Evolutionary conservation across 2,797 vertebrate genomes (phyloP), one percentile per base, ranked within the genome.

Genomic region (Discoglossus pictus): DNA sequence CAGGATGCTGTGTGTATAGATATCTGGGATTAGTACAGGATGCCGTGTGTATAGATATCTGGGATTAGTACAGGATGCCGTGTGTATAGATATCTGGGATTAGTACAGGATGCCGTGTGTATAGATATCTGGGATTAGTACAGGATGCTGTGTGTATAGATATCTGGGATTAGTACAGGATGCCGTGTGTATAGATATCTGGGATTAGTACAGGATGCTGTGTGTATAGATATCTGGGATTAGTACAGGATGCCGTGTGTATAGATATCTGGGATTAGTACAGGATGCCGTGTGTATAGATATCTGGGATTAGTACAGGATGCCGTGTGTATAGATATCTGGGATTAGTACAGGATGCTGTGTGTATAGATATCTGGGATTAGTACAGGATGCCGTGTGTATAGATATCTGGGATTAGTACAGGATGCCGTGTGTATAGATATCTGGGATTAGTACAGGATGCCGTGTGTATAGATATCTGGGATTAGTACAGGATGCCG

Each of bases 221-320:
- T 11, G 42, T 5, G n/a, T n/a, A n/a, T n/a, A n/a, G n/a, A n/a
- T n/a, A n/a, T n/a, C n/a, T n/a, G n/a, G n/a, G n/a, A n/a, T n/a
- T n/a, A n/a, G n/a, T n/a, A n/a, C n/a, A n/a, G n/a, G n/a, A n/a
- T n/a, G n/a, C n/a, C n/a, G n/a, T n/a, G n/a, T n/a, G n/a, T n/a
- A 15, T 13, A 25, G 40, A 53, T 51, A 42, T 15, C 25, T 25
- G 18, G 12, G 53, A n/a, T 56, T 25, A 56, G 36, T 24, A 39
- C 7, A 40, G 20, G 24, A 12, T 20, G 24, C 24, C 12, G 27
- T 13, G 17, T 20, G 42, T 47, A 7, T 8, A 34, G 17, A 46
- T 24, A 53, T n/a, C n/a, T 25, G 18, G 12, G 53, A n/a, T 56
- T 25, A 56, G 36, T 24, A 39, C 7, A 40, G 20, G 24, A 12